Evolutionary conservation across 30 jellyfish, hydroid and myxozoan genomes (phyloP), one percentile per base, ranked within the genome.

Genomic region (Clytia hemisphaerica): DNA sequence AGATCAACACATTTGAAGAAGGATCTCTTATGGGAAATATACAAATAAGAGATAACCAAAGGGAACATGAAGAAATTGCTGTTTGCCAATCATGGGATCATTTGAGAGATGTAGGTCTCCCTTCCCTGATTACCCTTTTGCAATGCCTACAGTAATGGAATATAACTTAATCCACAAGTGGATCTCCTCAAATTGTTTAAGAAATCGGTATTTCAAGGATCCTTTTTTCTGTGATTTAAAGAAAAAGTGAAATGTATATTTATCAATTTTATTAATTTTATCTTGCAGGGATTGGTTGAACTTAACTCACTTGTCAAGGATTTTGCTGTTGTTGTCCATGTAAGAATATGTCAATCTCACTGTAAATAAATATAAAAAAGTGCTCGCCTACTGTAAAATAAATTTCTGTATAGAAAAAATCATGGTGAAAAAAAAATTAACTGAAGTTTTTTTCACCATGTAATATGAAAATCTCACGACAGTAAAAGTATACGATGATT

Each of bases 291-390:
- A 45, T 67, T 89, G 6, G 78, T 81, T 25, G 95, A 81, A 57
- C 75, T 89, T 49, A 73, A 89, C 47, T 71, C 72, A 40, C 67
- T 89, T 51, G 82, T 89, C 14, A 82, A 71, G 40, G 85, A 89
- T 14, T 89, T 89, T 67, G 78, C 98, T 5, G 83, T 71, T 53
- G 47, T 76, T 7, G 98, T 89, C 25, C 90, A 70, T 58, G 98
- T 89, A 67, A 75, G 98, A 61, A 25, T 68, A 42, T 42, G 53
- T 42, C 53, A 9, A 42, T 42, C 15, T 42, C 53, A 12, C n/a
- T 42, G 53, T 9, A n/a, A n/a, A n/a, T n/a, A n/a, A n/a, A n/a
- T n/a, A n/a, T n/a, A n/a, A n/a, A n/a, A n/a, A n/a, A n/a, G n/a
- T n/a, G n/a, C n/a, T n/a, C n/a, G n/a, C n/a, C n/a, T n/a, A n/a